Conservation (phyloP, 2,113 vertebrate species). For the Ascaphus truei region DNA sequence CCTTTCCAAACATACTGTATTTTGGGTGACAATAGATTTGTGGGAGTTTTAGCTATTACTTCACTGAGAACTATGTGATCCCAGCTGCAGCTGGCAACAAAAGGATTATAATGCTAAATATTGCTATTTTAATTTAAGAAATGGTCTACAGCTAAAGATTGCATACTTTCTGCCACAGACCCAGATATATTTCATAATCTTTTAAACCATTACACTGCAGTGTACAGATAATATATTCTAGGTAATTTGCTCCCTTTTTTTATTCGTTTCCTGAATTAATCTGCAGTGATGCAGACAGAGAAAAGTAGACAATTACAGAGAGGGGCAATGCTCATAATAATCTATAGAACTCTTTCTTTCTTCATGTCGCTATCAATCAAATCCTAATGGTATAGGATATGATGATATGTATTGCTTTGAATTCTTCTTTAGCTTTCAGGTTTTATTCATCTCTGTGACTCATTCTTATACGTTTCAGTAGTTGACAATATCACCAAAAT, state of each 20-base stretch:
- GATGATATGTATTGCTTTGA: background rate
- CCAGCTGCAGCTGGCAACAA: too few species aligned
- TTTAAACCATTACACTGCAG: background rate
- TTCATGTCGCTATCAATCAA: constrained; percentile 7
- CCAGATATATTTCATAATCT: background rate
- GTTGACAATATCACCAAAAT: constrained; percentile 3
- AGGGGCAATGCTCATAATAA: background rate
- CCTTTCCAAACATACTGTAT: too few species aligned
- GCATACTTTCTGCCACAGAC: background rate
- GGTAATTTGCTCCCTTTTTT: constrained; percentile 7
- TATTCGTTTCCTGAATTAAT: background rate
- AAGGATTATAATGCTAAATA: too few species aligned
- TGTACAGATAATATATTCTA: background rate
- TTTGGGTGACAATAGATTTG: too few species aligned
- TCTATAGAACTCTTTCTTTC: background rate
- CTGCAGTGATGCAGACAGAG: background rate
- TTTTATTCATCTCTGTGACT: constrained; percentile 9
- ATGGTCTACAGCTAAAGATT: too few species aligned
- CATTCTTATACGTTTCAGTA: constrained; percentile 18
- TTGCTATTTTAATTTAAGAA: too few species aligned
- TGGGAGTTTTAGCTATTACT: too few species aligned
- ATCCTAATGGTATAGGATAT: background rate
- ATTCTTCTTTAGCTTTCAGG: background rate
- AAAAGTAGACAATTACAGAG: background rate
- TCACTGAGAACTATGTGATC: too few species aligned